phyloP scores from a whole-genome alignment of 2,113 vertebrate genomes.

The Chlorodrepanis virens region DNA sequence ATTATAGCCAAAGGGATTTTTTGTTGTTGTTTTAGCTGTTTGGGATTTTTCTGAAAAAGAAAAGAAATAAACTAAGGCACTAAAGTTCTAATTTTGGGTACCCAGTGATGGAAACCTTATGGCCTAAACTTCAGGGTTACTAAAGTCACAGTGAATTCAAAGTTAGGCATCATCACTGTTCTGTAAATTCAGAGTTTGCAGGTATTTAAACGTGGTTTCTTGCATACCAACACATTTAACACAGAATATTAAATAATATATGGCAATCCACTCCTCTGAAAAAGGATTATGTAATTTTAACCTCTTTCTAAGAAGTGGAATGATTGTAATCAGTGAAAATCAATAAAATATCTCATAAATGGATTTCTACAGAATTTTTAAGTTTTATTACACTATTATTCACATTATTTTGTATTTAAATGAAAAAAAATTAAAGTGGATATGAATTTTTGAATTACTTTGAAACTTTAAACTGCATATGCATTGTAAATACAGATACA shows the following conservation, averaged over 20 bases:
- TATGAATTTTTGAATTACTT: neutral
- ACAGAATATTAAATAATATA: neutral
- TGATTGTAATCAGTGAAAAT: neutral
- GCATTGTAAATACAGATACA: neutral
- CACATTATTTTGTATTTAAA: neutral
- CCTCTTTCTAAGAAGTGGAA: neutral
- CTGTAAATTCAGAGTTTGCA: neutral
- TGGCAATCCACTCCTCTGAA: neutral
- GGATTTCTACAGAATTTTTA: neutral
- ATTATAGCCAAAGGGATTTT: neutral
- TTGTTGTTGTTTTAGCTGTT: neutral
- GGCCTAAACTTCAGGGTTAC: neutral
- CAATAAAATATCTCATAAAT: neutral
- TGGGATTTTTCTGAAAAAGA: neutral
- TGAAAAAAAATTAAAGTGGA: neutral
- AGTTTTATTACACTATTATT: neutral
- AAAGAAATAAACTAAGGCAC: fast-evolving
- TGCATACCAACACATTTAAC: neutral
- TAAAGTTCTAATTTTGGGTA: neutral
- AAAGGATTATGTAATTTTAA: neutral
- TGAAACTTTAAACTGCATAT: neutral
- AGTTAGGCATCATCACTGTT: neutral
- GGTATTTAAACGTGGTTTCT: neutral
- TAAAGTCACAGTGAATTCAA: neutral
- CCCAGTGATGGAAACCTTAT: fast-evolving